Percentiles rank a stretch among this genome's conserved stretches.
Conservation (phyloP, 1,140 invertebrate genomes). For the Cydia splendana region DNA sequence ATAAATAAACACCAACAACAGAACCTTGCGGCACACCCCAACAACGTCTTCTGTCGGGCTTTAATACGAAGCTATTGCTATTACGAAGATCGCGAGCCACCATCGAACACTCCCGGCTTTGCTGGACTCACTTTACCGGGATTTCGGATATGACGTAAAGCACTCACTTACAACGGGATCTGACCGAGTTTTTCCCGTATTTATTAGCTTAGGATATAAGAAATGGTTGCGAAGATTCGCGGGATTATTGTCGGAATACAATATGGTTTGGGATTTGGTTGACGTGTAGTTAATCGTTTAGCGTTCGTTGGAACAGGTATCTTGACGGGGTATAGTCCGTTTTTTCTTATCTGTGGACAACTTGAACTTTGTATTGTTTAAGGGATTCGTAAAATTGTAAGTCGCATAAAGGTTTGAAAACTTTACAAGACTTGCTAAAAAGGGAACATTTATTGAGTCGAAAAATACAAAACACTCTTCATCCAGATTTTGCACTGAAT, state of each 20-base stretch:
- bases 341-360: neutral
- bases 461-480: no score
- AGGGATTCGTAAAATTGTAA: neutral
- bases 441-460: no score
- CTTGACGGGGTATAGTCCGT: neutral
- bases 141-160: conserved; percentile 79
- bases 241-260: conserved; percentile 29
- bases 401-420: neutral
- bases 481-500: no score
- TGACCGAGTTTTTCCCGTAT: conserved; percentile 73
- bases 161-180: conserved; percentile 68
- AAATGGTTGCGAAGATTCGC: conserved; percentile 39
- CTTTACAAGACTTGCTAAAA: neutral
- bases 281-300: conserved; percentile 31
- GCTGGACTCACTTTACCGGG: conserved; percentile 74
- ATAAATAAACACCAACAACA: conserved; percentile 31
- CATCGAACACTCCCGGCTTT: conserved; percentile 72
- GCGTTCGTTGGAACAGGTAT: neutral
- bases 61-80: conserved; percentile 81
- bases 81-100: conserved; percentile 72
- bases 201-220: conserved; percentile 58
- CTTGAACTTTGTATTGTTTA: neutral
- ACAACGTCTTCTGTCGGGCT: conserved; percentile 71
- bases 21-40: conserved; percentile 49
- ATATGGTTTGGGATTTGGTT: conserved; percentile 22